phyloP scores from a whole-genome alignment of 2,888 invertebrate species.

The Ophioninae sp. region DNA sequence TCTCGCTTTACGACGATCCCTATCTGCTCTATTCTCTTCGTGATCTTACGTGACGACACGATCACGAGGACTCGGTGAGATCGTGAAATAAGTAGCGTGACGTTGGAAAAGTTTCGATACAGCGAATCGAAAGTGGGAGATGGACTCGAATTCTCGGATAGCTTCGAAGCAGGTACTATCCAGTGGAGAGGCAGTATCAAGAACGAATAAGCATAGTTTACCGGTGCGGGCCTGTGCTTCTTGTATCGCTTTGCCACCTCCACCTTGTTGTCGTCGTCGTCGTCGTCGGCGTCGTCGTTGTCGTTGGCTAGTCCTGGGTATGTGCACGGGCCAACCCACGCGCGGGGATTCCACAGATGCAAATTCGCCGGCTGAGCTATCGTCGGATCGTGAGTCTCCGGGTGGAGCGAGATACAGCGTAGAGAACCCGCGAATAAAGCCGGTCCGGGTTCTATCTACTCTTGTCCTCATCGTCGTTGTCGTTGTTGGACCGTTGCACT shows the following conservation, averaged over 20 bases:
- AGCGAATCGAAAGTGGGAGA: slow-evolving; percentile 27
- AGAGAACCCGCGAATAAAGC: slow-evolving; percentile 61
- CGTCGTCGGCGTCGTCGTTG: slow-evolving; percentile 25
- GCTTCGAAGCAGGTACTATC: slow-evolving; percentile 38
- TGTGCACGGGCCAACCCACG: slow-evolving; percentile 71
- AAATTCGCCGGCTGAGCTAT: slow-evolving; percentile 78
- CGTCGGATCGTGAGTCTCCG: slow-evolving; percentile 78
- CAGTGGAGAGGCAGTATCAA: slow-evolving; percentile 35
- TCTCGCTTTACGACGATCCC: slow-evolving; percentile 38
- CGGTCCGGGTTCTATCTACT: slow-evolving; percentile 55
- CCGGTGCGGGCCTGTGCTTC: slow-evolving; percentile 48
- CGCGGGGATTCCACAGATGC: slow-evolving; percentile 80
- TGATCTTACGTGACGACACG: slow-evolving; percentile 57
- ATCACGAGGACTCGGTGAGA: slow-evolving; percentile 55
- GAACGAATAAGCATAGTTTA: slow-evolving; percentile 58
- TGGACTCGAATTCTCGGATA: slow-evolving; percentile 55
- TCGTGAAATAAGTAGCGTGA: slow-evolving; percentile 59
- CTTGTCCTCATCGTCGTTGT: slow-evolving; percentile 59
- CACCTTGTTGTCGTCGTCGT: slow-evolving; percentile 45
- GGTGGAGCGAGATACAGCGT: slow-evolving; percentile 60
- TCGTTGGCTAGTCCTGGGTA: slow-evolving; percentile 47
- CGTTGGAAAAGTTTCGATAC: slow-evolving; percentile 45
- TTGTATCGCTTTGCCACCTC: slow-evolving; percentile 53
- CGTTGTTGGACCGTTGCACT: slow-evolving; percentile 69
- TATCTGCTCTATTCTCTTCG: slow-evolving; percentile 42